Evolutionary conservation across 2,888 invertebrate species (phyloP).

Genomic region (Pegoplata infirma): DNA sequence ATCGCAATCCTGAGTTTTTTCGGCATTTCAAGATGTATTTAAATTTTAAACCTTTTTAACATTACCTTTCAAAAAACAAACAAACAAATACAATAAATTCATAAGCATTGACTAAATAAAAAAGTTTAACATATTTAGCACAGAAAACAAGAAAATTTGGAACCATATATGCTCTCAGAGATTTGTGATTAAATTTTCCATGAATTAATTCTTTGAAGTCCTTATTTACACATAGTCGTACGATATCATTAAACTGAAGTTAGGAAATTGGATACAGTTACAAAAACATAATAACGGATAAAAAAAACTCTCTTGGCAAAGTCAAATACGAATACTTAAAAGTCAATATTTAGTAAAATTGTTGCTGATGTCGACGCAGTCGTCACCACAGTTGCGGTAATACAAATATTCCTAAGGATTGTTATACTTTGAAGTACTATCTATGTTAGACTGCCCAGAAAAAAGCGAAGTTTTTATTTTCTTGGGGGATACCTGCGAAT

Average conservation of each 20-base stretch:
- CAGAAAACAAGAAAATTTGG: no score
- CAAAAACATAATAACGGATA: slow-evolving; percentile 18
- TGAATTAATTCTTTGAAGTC: not conserved
- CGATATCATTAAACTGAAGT: slow-evolving; percentile 13
- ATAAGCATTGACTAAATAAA: no score
- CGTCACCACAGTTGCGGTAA: slow-evolving; percentile 22
- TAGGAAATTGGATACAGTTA: slow-evolving; percentile 17
- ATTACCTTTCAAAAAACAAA: no score
- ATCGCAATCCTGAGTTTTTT: no score
- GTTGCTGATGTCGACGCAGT: slow-evolving; percentile 3
- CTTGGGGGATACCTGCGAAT: no score
- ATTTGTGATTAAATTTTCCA: not conserved
- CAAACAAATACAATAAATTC: no score
- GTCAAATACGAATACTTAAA: slow-evolving; percentile 7
- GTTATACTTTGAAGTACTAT: slow-evolving; percentile 4
- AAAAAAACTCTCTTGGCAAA: not conserved
- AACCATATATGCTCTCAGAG: no score
- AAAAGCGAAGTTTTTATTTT: no score
- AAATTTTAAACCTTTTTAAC: no score
- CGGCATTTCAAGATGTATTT: no score
- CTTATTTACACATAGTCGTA: not conserved
- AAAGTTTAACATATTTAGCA: no score
- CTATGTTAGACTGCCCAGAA: no score
- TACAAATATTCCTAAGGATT: slow-evolving; percentile 10
- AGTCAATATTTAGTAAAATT: slow-evolving; percentile 14